Conservation (phyloP, 2,113 vertebrate genomes). For the Bagarius yarrelli region DNA sequence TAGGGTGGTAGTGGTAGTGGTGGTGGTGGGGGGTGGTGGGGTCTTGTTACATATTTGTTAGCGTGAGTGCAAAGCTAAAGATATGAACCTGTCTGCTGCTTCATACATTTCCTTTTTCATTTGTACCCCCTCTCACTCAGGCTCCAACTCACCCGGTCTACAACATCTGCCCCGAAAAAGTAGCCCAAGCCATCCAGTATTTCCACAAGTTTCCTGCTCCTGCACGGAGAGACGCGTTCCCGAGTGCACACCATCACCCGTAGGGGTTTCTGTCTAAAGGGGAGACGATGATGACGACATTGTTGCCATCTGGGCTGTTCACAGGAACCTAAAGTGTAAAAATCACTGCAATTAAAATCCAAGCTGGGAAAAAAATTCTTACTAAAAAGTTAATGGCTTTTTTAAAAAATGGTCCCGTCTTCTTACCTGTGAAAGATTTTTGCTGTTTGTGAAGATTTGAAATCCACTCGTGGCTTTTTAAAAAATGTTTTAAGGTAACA, state of each 20-base stretch:
- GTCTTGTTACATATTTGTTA: not conserved
- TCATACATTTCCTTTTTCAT: too few relatives aligned
- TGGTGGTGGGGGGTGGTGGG: not conserved
- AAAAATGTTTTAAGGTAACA: not conserved
- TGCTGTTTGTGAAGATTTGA: not conserved
- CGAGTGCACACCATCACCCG: slow-evolving; percentile 28
- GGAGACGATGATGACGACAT: not conserved
- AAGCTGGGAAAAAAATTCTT: not conserved
- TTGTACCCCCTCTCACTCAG: slow-evolving; percentile 61
- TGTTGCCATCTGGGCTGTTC: slow-evolving; percentile 5
- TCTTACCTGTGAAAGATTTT: not conserved
- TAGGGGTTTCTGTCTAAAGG: not conserved
- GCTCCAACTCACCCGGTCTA: slow-evolving; percentile 92
- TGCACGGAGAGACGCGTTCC: not conserved
- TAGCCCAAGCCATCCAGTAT: slow-evolving; percentile 79
- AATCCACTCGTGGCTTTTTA: slow-evolving; percentile 3
- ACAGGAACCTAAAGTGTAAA: slow-evolving; percentile 22
- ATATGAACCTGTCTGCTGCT: not conserved
- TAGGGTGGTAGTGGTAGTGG: not conserved
- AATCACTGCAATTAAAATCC: slow-evolving; percentile 17
- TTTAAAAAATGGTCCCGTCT: not conserved
- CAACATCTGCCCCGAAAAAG: slow-evolving; percentile 92
- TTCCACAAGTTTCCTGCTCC: slow-evolving; percentile 82
- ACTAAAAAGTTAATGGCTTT: slow-evolving; percentile 3
- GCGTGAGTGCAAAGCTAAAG: not conserved